Percentiles rank a stretch among this genome's conserved stretches.
These are phyloP conservation scores for Trididemnum nubilum DNA, from an alignment of 23 tunicate species.

Conservation along the genomic window DNA sequence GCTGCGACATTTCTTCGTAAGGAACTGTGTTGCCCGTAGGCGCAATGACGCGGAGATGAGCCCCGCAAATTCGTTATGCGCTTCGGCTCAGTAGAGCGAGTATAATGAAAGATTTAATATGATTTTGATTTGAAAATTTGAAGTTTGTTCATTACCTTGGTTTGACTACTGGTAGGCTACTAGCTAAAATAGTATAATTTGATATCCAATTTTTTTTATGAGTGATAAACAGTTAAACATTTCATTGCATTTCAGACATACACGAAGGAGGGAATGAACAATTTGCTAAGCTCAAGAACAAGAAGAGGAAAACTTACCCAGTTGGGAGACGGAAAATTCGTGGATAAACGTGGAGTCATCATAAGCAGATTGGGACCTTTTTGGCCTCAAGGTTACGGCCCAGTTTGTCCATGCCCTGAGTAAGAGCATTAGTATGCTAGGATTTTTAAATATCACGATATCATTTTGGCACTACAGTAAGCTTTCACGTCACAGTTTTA, in stretches of 20 bases:
- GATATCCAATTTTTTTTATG: too few relatives aligned
- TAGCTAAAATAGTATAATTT: too few relatives aligned
- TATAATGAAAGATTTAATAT: background rate
- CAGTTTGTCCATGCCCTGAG: conserved; percentile 85
- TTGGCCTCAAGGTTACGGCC: conserved; percentile 94
- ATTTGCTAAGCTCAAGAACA: conserved; percentile 63
- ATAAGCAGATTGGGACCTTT: conserved; percentile 88
- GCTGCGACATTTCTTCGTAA: too few relatives aligned
- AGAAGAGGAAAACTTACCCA: conserved; percentile 69
- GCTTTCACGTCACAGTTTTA: too few relatives aligned
- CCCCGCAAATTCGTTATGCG: too few relatives aligned
- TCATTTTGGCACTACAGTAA: background rate
- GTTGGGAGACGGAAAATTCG: conserved; percentile 72
- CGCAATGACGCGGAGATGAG: too few relatives aligned
- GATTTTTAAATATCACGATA: background rate
- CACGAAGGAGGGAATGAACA: conserved; percentile 88
- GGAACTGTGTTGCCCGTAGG: too few relatives aligned
- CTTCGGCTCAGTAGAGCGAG: background rate
- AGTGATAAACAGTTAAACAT: too few relatives aligned
- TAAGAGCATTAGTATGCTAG: conserved; percentile 41
- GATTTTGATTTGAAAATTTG: background rate
- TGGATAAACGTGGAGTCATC: conserved; percentile 80
- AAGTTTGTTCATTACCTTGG: too few relatives aligned
- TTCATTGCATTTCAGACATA: conserved; percentile 78
- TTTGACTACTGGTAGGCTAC: too few relatives aligned